Conservation (phyloP, 1,140 invertebrate genomes). For the Ceratosolen fusciceps region DNA sequence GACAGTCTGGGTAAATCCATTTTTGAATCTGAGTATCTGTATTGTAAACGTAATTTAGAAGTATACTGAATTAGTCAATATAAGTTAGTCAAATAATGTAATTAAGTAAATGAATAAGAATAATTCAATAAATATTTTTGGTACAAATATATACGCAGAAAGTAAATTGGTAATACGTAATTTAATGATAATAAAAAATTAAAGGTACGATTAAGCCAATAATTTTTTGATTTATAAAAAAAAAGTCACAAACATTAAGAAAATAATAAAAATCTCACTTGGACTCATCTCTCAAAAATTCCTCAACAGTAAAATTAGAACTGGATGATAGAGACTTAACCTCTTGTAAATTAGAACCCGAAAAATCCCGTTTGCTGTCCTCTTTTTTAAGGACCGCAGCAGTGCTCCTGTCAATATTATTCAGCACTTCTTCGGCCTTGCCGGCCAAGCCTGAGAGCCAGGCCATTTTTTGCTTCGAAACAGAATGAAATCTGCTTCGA, state of each 20-base stretch:
- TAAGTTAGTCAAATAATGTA: background rate
- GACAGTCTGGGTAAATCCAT: slow-evolving; percentile 37
- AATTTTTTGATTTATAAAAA: no score
- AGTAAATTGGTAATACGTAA: no score
- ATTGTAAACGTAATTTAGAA: no score
- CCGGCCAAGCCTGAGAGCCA: slow-evolving; percentile 87
- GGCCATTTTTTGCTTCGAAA: slow-evolving; percentile 76
- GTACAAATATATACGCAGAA: no score
- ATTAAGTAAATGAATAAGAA: no score
- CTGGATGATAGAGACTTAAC: slow-evolving; percentile 61
- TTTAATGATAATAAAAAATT: no score
- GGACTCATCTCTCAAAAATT: slow-evolving; percentile 38
- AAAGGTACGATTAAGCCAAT: no score
- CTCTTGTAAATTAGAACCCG: slow-evolving; percentile 53
- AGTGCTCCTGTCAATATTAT: slow-evolving; percentile 89
- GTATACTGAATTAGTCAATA: background rate
- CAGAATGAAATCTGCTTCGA: background rate
- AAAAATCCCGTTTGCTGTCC: slow-evolving; percentile 52
- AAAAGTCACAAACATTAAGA: no score
- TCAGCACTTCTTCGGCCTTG: slow-evolving; percentile 86
- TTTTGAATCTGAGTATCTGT: slow-evolving; percentile 48
- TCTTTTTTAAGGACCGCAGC: slow-evolving; percentile 78
- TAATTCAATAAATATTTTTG: no score
- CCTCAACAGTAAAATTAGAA: slow-evolving; percentile 53
- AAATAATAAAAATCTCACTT: slow-evolving; percentile 30